Evolutionary conservation across 2,888 invertebrate species (phyloP).

Genomic region (Cephus runcator): DNA sequence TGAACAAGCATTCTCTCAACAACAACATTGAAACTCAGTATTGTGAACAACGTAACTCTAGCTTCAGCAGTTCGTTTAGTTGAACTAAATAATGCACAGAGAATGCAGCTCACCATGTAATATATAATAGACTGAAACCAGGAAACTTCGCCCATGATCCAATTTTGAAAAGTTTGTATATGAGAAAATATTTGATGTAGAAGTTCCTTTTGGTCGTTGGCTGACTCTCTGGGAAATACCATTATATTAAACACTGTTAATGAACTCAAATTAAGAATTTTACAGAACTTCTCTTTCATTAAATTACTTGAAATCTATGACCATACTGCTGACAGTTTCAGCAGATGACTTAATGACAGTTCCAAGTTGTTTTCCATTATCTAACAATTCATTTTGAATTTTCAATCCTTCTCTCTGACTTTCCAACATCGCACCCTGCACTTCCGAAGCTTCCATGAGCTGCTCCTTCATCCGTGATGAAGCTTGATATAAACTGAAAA

Average conservation of each 20-base stretch:
- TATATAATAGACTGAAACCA: constrained; percentile 74
- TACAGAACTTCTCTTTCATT: background rate
- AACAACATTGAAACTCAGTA: constrained; percentile 67
- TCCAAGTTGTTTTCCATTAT: constrained; percentile 65
- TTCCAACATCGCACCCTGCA: constrained; percentile 65
- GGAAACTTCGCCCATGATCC: constrained; percentile 74
- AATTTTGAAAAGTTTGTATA: constrained; percentile 69
- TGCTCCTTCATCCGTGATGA: constrained; percentile 65
- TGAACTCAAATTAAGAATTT: constrained; percentile 9
- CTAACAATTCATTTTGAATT: constrained; percentile 67
- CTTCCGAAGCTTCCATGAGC: constrained; percentile 63
- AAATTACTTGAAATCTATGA: constrained; percentile 65
- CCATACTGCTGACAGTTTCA: constrained; percentile 64
- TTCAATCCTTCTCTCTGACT: constrained; percentile 66
- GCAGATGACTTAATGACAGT: constrained; percentile 67
- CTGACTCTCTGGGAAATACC: constrained; percentile 62
- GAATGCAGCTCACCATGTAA: constrained; percentile 67
- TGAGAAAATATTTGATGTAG: constrained; percentile 70
- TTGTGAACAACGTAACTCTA: constrained; percentile 68
- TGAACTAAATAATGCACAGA: constrained; percentile 71
- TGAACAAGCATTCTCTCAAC: constrained; percentile 66
- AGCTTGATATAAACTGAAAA: constrained; percentile 49
- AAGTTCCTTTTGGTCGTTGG: constrained; percentile 69
- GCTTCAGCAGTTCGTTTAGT: constrained; percentile 69
- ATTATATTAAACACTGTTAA: background rate